Evolutionary conservation across 2,888 invertebrate genomes (phyloP), one percentile per base, ranked within the genome.

Genomic region (Ormyrus rosae): DNA sequence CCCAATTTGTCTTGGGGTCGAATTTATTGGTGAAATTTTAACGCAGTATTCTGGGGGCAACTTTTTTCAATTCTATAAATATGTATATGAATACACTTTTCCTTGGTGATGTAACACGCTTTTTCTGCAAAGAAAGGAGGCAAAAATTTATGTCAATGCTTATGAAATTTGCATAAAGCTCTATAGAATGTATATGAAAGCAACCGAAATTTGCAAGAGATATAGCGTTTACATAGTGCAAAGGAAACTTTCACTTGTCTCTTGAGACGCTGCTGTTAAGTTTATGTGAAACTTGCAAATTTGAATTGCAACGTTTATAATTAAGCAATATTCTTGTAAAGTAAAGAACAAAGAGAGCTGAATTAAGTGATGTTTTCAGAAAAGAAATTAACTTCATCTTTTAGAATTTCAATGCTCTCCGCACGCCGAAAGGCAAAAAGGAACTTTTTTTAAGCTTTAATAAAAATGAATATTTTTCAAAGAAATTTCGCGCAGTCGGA

Each of bases 121-220:
- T 7, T 65, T 46, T 50, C 10, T 19, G 13, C n/a, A 11, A 53
- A 53, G 51, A 45, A 19, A 3, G 46, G 46, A 55, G n/a, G 53
- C 68, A 61, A 46, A 48, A 69, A 74, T 65, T 65, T 74, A 74
- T 65, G 34, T 50, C 65, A 65, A 69, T 67, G 69, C 55, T 76
- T 63, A 55, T 68, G 48, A 69, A 69, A 63, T 76, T 76, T 76
- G 10, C 68, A 76, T 76, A 50, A 63, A 76, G 7, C 19, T 11
- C 6, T 55, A 34, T n/a, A 13, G 69, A 69, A 69, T 69, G 53
- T 55, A 34, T 55, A 63, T 48, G 48, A 55, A 68, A 55, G 46
- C 46, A 19, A 61, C 48, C 63, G 46, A 69, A 76, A 69, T 68
- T 69, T 69, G 60, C 69, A 63, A 69, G 53, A 61, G 13, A 19